Evolutionary conservation across 2,797 vertebrate genomes (phyloP).

Genomic region (Spinibarbus caldwelli): DNA sequence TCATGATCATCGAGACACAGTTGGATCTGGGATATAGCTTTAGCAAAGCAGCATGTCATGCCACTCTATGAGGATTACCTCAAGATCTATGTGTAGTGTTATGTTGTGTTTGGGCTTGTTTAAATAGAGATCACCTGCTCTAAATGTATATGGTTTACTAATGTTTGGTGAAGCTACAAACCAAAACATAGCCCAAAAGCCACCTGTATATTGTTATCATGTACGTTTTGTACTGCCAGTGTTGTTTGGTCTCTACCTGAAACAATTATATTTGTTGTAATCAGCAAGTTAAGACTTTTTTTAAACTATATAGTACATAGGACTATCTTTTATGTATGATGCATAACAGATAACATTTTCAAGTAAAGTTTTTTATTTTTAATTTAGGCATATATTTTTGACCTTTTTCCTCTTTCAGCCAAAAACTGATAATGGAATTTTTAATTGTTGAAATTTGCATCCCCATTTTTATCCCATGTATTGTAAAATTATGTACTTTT

Average conservation of each 20-base stretch:
- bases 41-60: neutral
- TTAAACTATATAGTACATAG: neutral
- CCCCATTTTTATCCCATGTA: neutral
- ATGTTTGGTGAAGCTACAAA: neutral
- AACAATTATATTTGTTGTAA: neutral
- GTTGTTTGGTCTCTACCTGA: neutral
- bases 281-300: neutral
- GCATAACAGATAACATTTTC: neutral
- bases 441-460: neutral
- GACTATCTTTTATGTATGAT: neutral
- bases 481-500: neutral
- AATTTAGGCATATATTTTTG: neutral
- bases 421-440: neutral
- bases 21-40: neutral
- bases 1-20: neutral
- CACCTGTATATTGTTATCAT: neutral
- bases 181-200: too few relatives aligned
- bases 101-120: neutral
- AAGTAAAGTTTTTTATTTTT: too few relatives aligned
- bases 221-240: neutral
- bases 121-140: neutral
- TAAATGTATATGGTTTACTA: neutral
- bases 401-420: neutral
- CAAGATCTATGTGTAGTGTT: neutral
- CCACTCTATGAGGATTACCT: neutral